Base-by-base conservation (phyloP, 2,888 invertebrate species). In the Sialis lutaria region DNA sequence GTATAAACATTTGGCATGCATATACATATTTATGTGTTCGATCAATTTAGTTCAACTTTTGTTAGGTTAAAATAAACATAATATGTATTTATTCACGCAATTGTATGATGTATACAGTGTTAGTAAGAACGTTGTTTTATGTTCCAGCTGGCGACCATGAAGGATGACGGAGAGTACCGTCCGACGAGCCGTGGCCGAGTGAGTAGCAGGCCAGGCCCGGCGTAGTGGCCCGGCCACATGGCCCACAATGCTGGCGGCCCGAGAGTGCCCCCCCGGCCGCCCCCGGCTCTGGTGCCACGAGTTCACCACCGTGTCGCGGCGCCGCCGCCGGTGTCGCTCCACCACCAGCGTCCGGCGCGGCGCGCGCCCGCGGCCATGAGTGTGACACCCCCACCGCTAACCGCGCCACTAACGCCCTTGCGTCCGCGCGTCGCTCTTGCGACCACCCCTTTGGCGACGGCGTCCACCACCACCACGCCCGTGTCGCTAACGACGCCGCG, bases 301-400 rank as follows among this genome's bases (percentile, higher is more conserved):
- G 75, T 76, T 76, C 77, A 78, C 74, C 77, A 77, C 69, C 73
- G 77, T 74, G 77, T 76, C 72, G 75, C 76, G 74, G 22, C 41
- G 73, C 77, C 77, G 72, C 76, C 76, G 74, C 69, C 73, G 74
- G 75, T 78, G 73, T 72, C 75, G 67, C 72, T 76, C 74, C 78
- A 79, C 70, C 77, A 78, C 69, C 74, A 74, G 67, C 72, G 67
- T 67, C 70, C 64, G 60, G 64, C 73, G 67, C 72, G 67, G 67
- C 70, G 65, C 75, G 77, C 74, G 67, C 69, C 64, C 63, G 62
- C 63, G 60, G 62, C 64, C 60, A 65, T 65, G 62, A 69, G 70
- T 68, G 67, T 64, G 62, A 63, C 60, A 59, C 60, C 65, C 57
- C 67, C 69, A 62, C 70, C 73, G 55, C 65, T 73, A 60, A 74